Conservation (phyloP, 2,113 vertebrate genomes). For the Vanacampus margaritifer region DNA sequence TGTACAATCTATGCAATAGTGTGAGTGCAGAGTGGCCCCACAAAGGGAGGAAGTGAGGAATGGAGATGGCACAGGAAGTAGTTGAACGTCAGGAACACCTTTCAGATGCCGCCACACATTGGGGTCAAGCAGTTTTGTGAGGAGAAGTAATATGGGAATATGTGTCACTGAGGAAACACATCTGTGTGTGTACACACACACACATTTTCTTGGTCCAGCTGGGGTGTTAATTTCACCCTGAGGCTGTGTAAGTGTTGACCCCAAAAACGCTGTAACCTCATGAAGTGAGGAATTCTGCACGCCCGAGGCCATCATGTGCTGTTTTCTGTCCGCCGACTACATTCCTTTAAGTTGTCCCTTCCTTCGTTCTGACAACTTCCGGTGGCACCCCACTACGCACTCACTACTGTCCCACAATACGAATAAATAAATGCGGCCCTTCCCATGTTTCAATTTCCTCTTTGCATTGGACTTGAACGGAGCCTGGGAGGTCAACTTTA, state of each 20-base stretch:
- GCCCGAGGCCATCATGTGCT: constrained; percentile 66
- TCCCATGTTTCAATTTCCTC: constrained; percentile 11
- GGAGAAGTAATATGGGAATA: constrained; percentile 60
- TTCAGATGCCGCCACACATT: constrained; percentile 49
- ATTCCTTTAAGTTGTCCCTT: constrained; percentile 64
- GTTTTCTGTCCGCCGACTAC: constrained; percentile 66
- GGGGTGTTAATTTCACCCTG: constrained; percentile 74
- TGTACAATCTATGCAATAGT: not conserved
- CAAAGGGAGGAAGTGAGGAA: constrained; percentile 10
- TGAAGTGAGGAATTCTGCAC: constrained; percentile 70
- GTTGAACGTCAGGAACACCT: constrained; percentile 48
- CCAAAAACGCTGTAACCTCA: constrained; percentile 68
- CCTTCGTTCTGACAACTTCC: constrained; percentile 42
- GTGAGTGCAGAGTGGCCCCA: not conserved
- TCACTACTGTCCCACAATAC: not conserved
- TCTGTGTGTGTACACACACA: constrained; percentile 55
- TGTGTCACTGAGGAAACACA: constrained; percentile 71
- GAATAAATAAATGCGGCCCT: constrained; percentile 2
- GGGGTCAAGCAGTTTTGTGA: constrained; percentile 60
- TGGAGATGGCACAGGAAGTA: not conserved
- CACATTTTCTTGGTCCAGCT: constrained; percentile 59
- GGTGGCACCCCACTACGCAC: not conserved
- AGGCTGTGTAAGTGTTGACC: constrained; percentile 69
- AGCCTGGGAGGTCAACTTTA: constrained; percentile 12
- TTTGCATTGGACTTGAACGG: constrained; percentile 5